These are phyloP conservation scores for Drosophila parthenogenetica DNA, from an alignment of 2,888 invertebrate genomes.

Conservation along the genomic window DNA sequence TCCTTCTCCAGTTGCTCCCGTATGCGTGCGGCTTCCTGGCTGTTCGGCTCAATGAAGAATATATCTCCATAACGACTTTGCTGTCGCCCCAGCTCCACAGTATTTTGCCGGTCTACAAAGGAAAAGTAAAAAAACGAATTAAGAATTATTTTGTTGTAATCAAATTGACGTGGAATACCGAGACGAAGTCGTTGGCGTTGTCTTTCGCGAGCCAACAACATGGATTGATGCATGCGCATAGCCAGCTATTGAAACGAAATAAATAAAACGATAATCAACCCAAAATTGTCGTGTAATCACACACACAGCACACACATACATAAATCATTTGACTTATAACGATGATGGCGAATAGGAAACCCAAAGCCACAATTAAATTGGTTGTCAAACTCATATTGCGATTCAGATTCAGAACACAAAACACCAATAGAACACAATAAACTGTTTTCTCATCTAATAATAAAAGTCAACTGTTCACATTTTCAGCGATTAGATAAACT, in stretches of 20 bases:
- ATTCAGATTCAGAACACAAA: conserved; percentile 24
- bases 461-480: conserved; percentile 31
- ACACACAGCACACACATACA: conserved; percentile 57
- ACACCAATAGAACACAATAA: not conserved
- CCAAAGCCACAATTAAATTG: conserved; percentile 51
- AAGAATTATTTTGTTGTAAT: not conserved
- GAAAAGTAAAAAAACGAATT: too few species aligned
- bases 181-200: conserved; percentile 38
- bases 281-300: not conserved
- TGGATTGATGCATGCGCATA: conserved; percentile 55
- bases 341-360: conserved; percentile 55
- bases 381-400: conserved; percentile 57
- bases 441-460: conserved; percentile 21
- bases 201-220: conserved; percentile 40
- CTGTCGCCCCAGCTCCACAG: conserved; percentile 58
- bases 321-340: conserved; percentile 56
- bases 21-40: conserved; percentile 75
- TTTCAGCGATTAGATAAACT: conserved; percentile 62
- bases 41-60: conserved; percentile 79
- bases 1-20: conserved; percentile 80
- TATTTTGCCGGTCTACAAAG: conserved; percentile 78
- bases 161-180: conserved; percentile 39
- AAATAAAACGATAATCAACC: conserved; percentile 16
- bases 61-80: conserved; percentile 76
- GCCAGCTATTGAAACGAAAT: conserved; percentile 59